A percentile compares a stretch with the other conserved stretches of the same genome.
These are phyloP conservation scores for Kryptolebias ocellatus DNA, from an alignment of 2,797 vertebrate genomes.

Conservation along the genomic window DNA sequence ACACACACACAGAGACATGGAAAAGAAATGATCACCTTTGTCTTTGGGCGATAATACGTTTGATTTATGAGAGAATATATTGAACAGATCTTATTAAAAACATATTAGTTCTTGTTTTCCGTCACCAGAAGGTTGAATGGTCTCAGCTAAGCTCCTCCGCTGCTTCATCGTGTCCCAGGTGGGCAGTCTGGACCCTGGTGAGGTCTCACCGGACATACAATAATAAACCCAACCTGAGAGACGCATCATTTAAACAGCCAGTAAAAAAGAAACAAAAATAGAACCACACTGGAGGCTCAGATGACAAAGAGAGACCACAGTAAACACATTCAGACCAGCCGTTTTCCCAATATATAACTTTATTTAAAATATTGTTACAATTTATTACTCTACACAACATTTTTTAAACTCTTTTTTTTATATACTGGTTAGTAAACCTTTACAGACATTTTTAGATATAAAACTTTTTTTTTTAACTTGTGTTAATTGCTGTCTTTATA, in stretches of 20 bases:
- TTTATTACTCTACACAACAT: slow-evolving; percentile 95
- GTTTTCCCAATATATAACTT: slow-evolving; percentile 91
- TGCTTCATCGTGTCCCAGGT: slow-evolving; percentile 26
- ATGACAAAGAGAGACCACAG: not conserved
- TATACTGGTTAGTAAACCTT: slow-evolving; percentile 82
- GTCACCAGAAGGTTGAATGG: too few relatives aligned
- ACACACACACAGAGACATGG: too few relatives aligned
- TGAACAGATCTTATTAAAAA: too few relatives aligned
- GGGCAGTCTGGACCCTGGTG: slow-evolving; percentile 18
- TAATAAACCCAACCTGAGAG: slow-evolving; percentile 34
- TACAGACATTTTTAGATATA: slow-evolving; percentile 77
- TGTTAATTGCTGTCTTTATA: slow-evolving; percentile 72
- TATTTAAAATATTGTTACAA: slow-evolving; percentile 99
- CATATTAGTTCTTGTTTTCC: too few relatives aligned
- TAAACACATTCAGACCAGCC: slow-evolving; percentile 37
- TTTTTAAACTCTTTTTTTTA: slow-evolving; percentile 80
- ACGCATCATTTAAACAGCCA: not conserved
- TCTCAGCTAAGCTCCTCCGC: not conserved
- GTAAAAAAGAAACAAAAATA: too few relatives aligned
- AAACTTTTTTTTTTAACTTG: slow-evolving; percentile 65
- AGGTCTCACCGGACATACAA: slow-evolving; percentile 37
- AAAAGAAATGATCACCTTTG: too few relatives aligned
- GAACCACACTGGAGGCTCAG: too few relatives aligned
- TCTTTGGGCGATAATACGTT: too few relatives aligned
- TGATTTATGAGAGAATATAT: too few relatives aligned